These are phyloP conservation scores for Brachynemurus nebulosus DNA, from an alignment of 2,888 invertebrate species.

Conservation along the genomic window DNA sequence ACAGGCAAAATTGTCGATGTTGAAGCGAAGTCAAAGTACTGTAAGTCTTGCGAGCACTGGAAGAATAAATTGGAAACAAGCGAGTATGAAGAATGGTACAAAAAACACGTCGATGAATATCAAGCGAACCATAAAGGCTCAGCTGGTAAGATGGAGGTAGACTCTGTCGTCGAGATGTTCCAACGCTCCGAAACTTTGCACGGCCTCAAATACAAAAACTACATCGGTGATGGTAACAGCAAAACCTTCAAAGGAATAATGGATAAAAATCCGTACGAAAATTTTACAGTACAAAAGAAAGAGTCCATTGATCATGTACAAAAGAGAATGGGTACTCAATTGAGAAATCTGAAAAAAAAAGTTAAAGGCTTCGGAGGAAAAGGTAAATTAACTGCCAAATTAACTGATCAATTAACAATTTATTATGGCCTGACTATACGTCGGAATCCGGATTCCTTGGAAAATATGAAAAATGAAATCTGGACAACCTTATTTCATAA, in stretches of 20 bases:
- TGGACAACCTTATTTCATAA: constrained; percentile 14
- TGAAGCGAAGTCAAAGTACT: constrained; percentile 14
- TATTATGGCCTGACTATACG: constrained; percentile 22
- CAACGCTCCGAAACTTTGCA: not conserved
- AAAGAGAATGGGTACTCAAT: not conserved
- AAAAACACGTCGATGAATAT: constrained; percentile 15
- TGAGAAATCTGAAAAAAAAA: not conserved
- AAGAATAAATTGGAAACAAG: constrained; percentile 12
- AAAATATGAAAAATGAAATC: constrained; percentile 16
- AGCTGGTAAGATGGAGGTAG: constrained; percentile 6
- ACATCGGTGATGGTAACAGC: constrained; percentile 11
- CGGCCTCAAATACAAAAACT: constrained; percentile 15
- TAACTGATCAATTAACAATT: constrained; percentile 19
- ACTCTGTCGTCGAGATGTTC: not conserved
- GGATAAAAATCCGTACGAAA: constrained; percentile 15
- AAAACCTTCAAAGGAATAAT: constrained; percentile 18
- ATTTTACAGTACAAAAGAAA: constrained; percentile 6
- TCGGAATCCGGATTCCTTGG: constrained; percentile 17
- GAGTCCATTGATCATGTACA: not conserved
- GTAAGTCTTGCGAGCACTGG: constrained; percentile 14
- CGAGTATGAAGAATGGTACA: constrained; percentile 15
- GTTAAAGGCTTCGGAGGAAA: constrained; percentile 19
- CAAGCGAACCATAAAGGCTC: constrained; percentile 6
- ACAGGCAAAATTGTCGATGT: constrained; percentile 8
- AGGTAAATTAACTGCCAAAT: constrained; percentile 15